phyloP scores from a whole-genome alignment of 2,797 vertebrate species.

The Cuniculus paca region DNA sequence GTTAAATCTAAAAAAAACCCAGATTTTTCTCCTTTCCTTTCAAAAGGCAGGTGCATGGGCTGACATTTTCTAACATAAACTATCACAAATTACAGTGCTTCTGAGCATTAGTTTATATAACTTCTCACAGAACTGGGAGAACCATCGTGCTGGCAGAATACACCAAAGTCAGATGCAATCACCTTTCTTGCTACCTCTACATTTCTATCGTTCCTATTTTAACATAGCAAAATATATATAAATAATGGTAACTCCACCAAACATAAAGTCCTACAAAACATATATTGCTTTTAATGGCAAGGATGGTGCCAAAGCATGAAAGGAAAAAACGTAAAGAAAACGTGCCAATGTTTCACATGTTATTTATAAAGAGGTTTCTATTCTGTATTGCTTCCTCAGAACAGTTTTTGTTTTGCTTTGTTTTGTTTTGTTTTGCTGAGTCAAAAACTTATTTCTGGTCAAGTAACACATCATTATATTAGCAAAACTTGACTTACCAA shows the following conservation, averaged over 20 bases:
- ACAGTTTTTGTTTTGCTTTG: not conserved
- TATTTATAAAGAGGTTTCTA: not conserved
- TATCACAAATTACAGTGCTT: not conserved
- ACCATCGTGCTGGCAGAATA: rapidly evolving
- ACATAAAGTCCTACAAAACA: not conserved
- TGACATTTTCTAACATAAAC: not conserved
- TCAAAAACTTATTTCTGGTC: conserved; percentile 49
- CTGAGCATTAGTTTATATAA: not conserved
- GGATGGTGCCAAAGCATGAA: not conserved
- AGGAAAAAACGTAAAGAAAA: not conserved
- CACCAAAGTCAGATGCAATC: not conserved
- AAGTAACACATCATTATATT: not conserved
- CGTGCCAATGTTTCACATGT: not conserved
- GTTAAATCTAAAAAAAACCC: conserved; percentile 53
- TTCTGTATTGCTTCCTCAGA: not conserved
- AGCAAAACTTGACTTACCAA: not conserved
- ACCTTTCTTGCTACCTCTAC: not conserved
- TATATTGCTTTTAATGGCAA: not conserved
- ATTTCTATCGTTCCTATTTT: not conserved
- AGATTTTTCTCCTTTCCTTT: not conserved
- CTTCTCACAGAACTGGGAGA: not conserved
- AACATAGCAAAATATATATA: not conserved
- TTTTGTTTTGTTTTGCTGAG: conserved; percentile 15
- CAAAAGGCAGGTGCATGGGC: not conserved
- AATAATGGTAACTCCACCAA: not conserved